These are phyloP conservation scores for Campodea augens DNA, from an alignment of 1,140 invertebrate species.

Conservation along the genomic window DNA sequence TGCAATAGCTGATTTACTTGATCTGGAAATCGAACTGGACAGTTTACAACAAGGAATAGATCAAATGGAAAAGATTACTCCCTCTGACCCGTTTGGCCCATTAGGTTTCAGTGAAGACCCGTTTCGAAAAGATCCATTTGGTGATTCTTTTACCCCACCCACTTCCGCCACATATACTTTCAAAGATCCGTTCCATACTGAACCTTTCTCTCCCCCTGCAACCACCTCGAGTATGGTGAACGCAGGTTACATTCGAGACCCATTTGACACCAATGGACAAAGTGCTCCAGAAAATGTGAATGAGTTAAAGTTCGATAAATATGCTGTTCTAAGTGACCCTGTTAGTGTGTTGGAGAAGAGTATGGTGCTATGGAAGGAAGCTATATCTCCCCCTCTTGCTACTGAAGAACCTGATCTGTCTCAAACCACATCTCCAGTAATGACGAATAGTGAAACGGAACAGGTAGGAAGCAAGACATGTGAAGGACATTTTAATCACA, in stretches of 20 bases:
- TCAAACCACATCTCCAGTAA: too few relatives aligned
- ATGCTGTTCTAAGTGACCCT: too few relatives aligned
- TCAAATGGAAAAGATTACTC: constrained; percentile 68
- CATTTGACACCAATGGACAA: too few relatives aligned
- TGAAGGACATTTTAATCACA: too few relatives aligned
- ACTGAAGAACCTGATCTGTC: too few relatives aligned
- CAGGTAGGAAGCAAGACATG: too few relatives aligned
- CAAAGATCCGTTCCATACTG: constrained; percentile 15
- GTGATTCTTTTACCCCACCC: constrained; percentile 46
- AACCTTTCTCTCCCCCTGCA: constrained; percentile 8
- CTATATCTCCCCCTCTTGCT: too few relatives aligned
- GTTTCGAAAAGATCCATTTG: constrained; percentile 44
- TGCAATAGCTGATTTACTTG: constrained; percentile 66
- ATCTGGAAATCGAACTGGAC: constrained; percentile 79
- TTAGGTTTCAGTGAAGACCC: constrained; percentile 25
- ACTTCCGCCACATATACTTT: constrained; percentile 22
- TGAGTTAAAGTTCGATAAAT: too few relatives aligned
- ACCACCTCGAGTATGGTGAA: constrained; percentile 11
- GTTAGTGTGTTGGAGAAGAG: too few relatives aligned
- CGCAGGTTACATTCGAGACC: neutral
- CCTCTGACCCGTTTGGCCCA: constrained; percentile 38
- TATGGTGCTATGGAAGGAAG: too few relatives aligned
- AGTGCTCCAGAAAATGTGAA: too few relatives aligned
- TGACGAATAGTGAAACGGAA: too few relatives aligned
- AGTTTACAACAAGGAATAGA: constrained; percentile 71